phyloP scores from a whole-genome alignment of 2,888 invertebrate genomes.

The Coronaproctus castanopsis region DNA sequence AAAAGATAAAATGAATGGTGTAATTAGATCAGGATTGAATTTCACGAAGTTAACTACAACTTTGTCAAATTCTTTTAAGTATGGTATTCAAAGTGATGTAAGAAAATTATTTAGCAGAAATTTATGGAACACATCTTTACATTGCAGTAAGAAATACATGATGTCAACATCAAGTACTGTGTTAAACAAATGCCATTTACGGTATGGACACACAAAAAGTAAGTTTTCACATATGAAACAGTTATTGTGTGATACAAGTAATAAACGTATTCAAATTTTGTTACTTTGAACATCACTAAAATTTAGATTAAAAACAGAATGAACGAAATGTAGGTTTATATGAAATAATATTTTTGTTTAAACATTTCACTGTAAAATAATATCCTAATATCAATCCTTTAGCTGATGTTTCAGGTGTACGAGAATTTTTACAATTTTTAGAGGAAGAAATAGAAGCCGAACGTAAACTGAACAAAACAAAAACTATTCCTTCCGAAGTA shows the following conservation, averaged over 20 bases:
- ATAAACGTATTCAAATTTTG: too few species aligned
- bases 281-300: too few species aligned
- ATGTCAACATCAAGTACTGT: not conserved
- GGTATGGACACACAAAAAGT: not conserved
- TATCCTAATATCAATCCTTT: not conserved
- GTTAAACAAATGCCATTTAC: not conserved
- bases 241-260: too few species aligned
- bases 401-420: slow-evolving; percentile 39
- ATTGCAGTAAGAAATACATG: not conserved
- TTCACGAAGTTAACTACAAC: not conserved
- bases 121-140: not conserved
- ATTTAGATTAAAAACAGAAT: too few species aligned
- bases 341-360: too few species aligned
- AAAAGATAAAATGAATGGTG: not conserved
- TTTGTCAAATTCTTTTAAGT: not conserved
- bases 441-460: slow-evolving; percentile 86
- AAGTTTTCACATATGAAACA: not conserved
- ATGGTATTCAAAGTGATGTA: not conserved
- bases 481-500: slow-evolving; percentile 49
- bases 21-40: not conserved
- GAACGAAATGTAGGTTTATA: too few species aligned
- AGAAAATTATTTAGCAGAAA: not conserved
- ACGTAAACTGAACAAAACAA: slow-evolving; percentile 56
- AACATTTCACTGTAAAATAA: too few species aligned
- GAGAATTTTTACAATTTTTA: slow-evolving; percentile 72